Evolutionary conservation across 2,113 vertebrate species (phyloP), one percentile per base, ranked within the genome.

Genomic region (Bubo bubo): DNA sequence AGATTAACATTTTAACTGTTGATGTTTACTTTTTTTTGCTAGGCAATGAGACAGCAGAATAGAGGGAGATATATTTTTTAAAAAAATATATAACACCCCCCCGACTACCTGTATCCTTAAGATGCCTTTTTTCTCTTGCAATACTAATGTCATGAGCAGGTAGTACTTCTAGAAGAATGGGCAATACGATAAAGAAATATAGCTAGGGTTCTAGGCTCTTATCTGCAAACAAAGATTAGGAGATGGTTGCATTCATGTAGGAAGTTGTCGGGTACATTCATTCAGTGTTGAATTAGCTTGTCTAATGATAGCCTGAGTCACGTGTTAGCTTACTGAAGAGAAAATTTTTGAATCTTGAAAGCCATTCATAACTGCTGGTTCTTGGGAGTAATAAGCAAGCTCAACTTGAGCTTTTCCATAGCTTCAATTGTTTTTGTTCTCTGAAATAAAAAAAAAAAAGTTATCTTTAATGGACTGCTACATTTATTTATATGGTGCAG

Each of bases 1-100:
- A 32, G 1, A 7, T 26, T 47, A 10, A 6, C 0, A 0, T 56
- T 52, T 5, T 12, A 52, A 18, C 1, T 14, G 5, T 6, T 6
- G 0, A 10, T 18, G 3, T 14, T 30, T 19, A 2, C 1, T 6
- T 7, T 26, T 35, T 47, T 26, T 41, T 8, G 6, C 11, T 58
- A 45, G 11, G 19, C 10, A 24, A 2, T 41, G 9, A 14, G 3
- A 12, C 4, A 26, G 12, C 6, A 49, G 14, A 52, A 43, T 37
- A 60, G 21, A 53, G 8, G 27, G 12, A 30, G 3, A 2, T 26
- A 23, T 2, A 3, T 26, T 24, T 20, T 19, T 1, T 23, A 28
- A 37, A 23, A 23, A 21, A 28, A 8, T 6, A 20, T 47, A 17
- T 47, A 47, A 47, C 20, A 21, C 45, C 22, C 27, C 3, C 4